Evolutionary conservation across 2,888 invertebrate genomes (phyloP).

Genomic region (Drosophila neotestacea): DNA sequence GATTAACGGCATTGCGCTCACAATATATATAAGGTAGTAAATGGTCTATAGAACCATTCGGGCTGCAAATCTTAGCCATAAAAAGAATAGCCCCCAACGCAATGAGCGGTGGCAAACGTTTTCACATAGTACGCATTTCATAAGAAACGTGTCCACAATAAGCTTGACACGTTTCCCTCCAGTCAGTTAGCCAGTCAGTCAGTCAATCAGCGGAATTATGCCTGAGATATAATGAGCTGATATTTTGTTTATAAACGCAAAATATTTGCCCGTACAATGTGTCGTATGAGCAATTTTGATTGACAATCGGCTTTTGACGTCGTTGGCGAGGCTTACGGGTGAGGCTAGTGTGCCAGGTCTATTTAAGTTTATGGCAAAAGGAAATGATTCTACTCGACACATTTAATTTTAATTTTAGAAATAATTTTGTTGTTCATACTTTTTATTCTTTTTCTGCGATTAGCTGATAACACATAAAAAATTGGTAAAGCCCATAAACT

Average conservation of each 20-base stretch:
- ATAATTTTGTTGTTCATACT: constrained; percentile 1
- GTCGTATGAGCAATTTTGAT: constrained; percentile 59
- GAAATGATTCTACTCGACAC: constrained; percentile 34
- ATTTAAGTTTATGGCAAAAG: constrained; percentile 50
- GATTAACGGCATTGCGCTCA: constrained; percentile 71
- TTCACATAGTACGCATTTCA: constrained; percentile 13
- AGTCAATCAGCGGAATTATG: constrained; percentile 44
- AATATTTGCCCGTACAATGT: constrained; percentile 37
- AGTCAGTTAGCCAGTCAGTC: constrained; percentile 27
- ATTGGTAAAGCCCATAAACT: constrained; percentile 12
- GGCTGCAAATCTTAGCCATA: constrained; percentile 76
- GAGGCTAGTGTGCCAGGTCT: constrained; percentile 15
- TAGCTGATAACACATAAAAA: constrained; percentile 34
- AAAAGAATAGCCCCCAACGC: constrained; percentile 52
- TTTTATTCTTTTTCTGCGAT: constrained; percentile 12
- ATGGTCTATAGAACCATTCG: constrained; percentile 29
- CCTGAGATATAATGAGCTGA: constrained; percentile 33
- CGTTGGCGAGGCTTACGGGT: constrained; percentile 36
- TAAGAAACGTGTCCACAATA: constrained; percentile 48
- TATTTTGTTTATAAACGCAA: constrained; percentile 32
- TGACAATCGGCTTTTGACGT: constrained; percentile 71
- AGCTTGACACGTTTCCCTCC: constrained; percentile 55
- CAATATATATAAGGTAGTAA: constrained; percentile 45
- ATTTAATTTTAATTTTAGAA: constrained; percentile 28
- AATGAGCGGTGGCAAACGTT: constrained; percentile 34